Conservation (phyloP, 2,888 invertebrate genomes). For the Andrena trimmerana region DNA sequence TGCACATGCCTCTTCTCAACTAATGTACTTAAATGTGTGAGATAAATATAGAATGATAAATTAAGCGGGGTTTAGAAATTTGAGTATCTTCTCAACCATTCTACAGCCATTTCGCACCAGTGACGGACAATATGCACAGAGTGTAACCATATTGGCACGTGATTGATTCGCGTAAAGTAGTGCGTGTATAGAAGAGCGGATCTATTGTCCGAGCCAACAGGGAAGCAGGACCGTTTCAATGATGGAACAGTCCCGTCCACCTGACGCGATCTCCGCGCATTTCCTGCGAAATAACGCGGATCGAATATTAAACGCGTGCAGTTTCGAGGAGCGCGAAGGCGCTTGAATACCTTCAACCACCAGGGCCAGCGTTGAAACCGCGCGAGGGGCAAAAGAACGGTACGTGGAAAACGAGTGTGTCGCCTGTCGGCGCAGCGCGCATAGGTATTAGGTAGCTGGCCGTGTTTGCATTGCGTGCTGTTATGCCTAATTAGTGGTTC, state of each 20-base stretch:
- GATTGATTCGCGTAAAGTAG: background rate
- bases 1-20: too few species aligned
- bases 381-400: conserved; percentile 9
- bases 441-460: conserved; percentile 1
- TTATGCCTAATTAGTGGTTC: conserved; percentile 57
- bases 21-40: too few species aligned
- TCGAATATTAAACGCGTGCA: background rate
- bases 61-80: too few species aligned
- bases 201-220: background rate
- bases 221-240: background rate
- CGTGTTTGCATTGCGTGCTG: conserved; percentile 52
- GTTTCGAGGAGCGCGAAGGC: background rate
- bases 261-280: too few species aligned
- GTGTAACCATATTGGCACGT: background rate
- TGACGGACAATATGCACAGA: too few species aligned
- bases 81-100: too few species aligned
- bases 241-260: background rate
- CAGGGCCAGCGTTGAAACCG: conserved; percentile 1
- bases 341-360: background rate
- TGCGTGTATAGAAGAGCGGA: background rate
- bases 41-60: too few species aligned
- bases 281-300: too few species aligned
- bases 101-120: too few species aligned
- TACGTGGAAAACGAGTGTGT: conserved; percentile 33
- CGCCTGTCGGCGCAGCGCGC: background rate